Base-by-base conservation (phyloP, 2,113 vertebrate genomes). In the Rhinolophus ferrumequinum region DNA sequence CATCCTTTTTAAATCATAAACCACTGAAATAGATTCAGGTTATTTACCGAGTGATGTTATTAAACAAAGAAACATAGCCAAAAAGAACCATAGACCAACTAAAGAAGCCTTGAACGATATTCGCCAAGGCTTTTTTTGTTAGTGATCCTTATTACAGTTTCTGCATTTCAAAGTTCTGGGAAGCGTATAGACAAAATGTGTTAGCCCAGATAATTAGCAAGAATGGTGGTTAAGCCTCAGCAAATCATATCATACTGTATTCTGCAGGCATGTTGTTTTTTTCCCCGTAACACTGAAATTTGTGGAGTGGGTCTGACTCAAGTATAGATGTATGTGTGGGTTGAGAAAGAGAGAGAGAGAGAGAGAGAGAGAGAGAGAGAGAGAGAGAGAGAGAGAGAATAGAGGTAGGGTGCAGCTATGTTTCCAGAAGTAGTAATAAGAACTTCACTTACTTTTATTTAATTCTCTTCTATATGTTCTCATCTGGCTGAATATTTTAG, bases 361-460 rank as follows among this genome's bases (percentile, higher is more conserved):
- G 8, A 22, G 2, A 44, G 14, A 50, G 1, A 24, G n/a, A n/a
- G n/a, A n/a, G n/a, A n/a, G n/a, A n/a, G n/a, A n/a, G n/a, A n/a
- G n/a, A n/a, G n/a, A 10, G 35, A 24, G 44, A 69, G 12, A 35
- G 8, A 22, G 2, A 44, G 14, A 50, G 1, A 24, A 26, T 30
- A 18, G 41, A 11, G 10, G 8, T 2, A n/a, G 1, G 6, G 11
- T 44, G 19, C 10, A 60, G 5, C 8, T 50, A 3, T 47, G 5
- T 30, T 94, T 58, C 2, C 24, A 3, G 24, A 96, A 82, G 1
- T 12, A 72, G 6, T 8, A 28, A 77, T 28, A 1, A 28, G 38
- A 76, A 33, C 44, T 35, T 76, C 52, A 70, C 4, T 50, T 19
- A 66, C 4, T 73, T 9, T 35, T 18, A 35, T 8, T 5, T 73